Evolutionary conservation across 2,888 invertebrate genomes (phyloP), one percentile per base, ranked within the genome.

Genomic region (Cheilosia scutellata): DNA sequence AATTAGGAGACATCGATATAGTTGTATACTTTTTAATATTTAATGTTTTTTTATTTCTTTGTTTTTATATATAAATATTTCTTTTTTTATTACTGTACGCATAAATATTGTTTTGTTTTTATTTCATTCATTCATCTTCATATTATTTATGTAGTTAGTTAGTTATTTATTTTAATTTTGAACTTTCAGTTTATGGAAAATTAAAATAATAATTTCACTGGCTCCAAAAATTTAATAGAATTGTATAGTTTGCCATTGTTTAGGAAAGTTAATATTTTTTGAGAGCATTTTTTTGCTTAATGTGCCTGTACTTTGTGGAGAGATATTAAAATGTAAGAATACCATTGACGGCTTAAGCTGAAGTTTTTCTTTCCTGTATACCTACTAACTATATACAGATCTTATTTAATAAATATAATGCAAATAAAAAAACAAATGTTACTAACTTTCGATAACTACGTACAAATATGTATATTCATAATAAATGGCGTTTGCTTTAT

Each of bases 51-150:
- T 72, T 80, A 70, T 68, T 44, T 44, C 5, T 87, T 90, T 83
- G 87, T 87, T 88, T 66, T 88, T 88, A 88, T 88, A 88, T 82
- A 87, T 87, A 87, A 72, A 47, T 78, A 62, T 47, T 16, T 78
- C 37, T 27, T 55, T 70, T 44, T 65, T 57, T 42, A 11, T 47
- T 37, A 49, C 33, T 58, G 58, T 65, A 60, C 66, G 78, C 62
- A 68, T 62, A 68, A 16, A 29, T 42, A 53, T 74, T 27, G 29
- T 31, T 13, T 70, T 62, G 31, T 65, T 65, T 16, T 40, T 9
- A 25, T 51, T 51, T 51, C 7, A 40, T 57, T 65, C 55, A n/a
- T 44, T 63, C 47, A 55, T 31, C n/a, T 20, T 37, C 27, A 13
- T 60, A 3, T 53, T 40, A 9, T 25, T 25, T 25, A 25, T 49